phyloP scores from a whole-genome alignment of 2,113 vertebrate genomes.

The Cathartes aura region DNA sequence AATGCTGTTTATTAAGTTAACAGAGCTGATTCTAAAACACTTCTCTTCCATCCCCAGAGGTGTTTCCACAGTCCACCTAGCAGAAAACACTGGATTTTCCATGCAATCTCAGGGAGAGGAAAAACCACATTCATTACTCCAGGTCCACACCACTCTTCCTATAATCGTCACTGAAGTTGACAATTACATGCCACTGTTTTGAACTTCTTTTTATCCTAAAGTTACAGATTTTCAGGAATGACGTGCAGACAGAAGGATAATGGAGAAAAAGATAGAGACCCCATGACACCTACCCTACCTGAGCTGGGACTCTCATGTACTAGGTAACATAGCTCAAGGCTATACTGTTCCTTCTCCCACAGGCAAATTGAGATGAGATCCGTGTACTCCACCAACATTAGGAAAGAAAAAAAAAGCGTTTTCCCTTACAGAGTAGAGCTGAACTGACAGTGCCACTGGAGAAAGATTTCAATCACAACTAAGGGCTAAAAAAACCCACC shows the following conservation, averaged over 20 bases:
- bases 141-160: neutral
- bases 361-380: neutral
- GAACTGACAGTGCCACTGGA: neutral
- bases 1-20: rapidly evolving
- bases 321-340: rapidly evolving
- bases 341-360: neutral
- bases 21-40: neutral
- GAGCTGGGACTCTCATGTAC: neutral
- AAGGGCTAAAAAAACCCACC: neutral
- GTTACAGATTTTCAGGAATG: neutral
- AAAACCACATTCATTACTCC: neutral
- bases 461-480: neutral
- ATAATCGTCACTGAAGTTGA: neutral
- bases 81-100: neutral
- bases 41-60: neutral
- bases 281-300: neutral
- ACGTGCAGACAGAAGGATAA: rapidly evolving
- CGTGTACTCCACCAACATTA: neutral
- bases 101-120: neutral
- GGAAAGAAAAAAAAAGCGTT: neutral
- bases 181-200: neutral
- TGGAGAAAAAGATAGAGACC: neutral
- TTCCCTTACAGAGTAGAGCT: neutral
- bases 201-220: neutral
- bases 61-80: neutral